Percentiles rank a stretch among this genome's conserved stretches.
These are phyloP conservation scores for Melieria picta DNA, from an alignment of 2,888 invertebrate species.

Conservation along the genomic window DNA sequence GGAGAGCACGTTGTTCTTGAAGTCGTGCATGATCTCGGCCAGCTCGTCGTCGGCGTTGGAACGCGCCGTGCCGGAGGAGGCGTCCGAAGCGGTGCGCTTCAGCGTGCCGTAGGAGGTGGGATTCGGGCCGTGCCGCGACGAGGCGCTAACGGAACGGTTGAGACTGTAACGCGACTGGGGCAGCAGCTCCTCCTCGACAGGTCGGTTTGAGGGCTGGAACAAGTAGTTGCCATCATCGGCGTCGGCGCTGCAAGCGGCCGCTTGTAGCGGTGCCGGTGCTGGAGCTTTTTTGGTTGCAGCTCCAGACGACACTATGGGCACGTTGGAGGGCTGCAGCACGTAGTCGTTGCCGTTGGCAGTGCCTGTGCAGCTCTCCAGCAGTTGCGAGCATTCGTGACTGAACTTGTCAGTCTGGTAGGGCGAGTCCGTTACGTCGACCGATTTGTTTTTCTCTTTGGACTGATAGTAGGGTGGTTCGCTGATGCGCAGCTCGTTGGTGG, in stretches of 20 bases:
- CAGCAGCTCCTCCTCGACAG: conserved; percentile 55
- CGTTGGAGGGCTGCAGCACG: conserved; percentile 72
- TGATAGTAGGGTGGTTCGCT: conserved; percentile 65
- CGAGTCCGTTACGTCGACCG: conserved; percentile 53
- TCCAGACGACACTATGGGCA: conserved; percentile 68
- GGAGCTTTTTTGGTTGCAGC: conserved; percentile 42
- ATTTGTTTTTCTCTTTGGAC: conserved; percentile 62
- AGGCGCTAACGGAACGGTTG: conserved; percentile 50
- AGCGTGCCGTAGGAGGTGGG: conserved; percentile 58
- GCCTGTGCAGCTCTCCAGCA: conserved; percentile 59
- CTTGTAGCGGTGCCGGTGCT: conserved; percentile 67
- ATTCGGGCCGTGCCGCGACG: conserved; percentile 45
- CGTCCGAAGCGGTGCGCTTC: conserved; percentile 63
- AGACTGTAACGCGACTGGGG: conserved; percentile 47
- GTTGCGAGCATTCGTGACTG: conserved; percentile 64
- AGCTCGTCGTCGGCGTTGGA: conserved; percentile 75
- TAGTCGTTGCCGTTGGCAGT: conserved; percentile 67
- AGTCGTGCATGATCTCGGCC: conserved; percentile 87
- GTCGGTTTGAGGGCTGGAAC: conserved; percentile 64
- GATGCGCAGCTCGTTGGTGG: conserved; percentile 63
- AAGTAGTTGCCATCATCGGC: conserved; percentile 62
- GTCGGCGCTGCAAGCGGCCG: conserved; percentile 62
- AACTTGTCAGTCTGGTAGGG: conserved; percentile 62
- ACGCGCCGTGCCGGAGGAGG: conserved; percentile 57
- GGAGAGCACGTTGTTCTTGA: conserved; percentile 87